These are phyloP conservation scores for Gymnothorax reevesii DNA, from an alignment of 2,797 vertebrate species.

Conservation along the genomic window DNA sequence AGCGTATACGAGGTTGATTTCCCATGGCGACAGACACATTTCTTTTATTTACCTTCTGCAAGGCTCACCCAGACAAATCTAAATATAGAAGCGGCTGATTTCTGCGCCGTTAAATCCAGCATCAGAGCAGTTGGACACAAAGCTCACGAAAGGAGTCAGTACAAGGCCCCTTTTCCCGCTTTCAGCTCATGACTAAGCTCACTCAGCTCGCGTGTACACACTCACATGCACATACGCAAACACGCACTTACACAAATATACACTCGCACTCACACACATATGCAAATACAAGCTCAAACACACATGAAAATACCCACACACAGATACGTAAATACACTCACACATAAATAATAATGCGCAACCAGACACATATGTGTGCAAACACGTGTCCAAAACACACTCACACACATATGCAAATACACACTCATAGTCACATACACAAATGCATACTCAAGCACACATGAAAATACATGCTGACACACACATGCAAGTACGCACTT, in stretches of 20 bases:
- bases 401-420: too few species aligned
- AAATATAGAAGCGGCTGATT: conserved; percentile 1
- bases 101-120: not conserved
- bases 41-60: not conserved
- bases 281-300: too few species aligned
- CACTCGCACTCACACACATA: not conserved
- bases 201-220: not conserved
- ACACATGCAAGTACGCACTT: too few species aligned
- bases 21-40: not conserved
- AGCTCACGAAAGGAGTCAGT: not conserved
- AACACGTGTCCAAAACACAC: too few species aligned
- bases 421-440: too few species aligned
- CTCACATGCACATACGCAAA: too few species aligned
- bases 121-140: not conserved
- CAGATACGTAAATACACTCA: not conserved
- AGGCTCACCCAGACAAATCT: not conserved
- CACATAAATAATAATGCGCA: too few species aligned
- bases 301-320: not conserved
- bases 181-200: conserved; percentile 6
- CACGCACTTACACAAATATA: too few species aligned
- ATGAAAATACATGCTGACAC: too few species aligned
- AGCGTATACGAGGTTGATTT: not conserved
- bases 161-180: not conserved
- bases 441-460: too few species aligned
- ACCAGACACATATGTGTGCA: too few species aligned